Base-by-base conservation (phyloP, 92 coral and sea anemone genomes). In the Zoanthus solanderi region DNA sequence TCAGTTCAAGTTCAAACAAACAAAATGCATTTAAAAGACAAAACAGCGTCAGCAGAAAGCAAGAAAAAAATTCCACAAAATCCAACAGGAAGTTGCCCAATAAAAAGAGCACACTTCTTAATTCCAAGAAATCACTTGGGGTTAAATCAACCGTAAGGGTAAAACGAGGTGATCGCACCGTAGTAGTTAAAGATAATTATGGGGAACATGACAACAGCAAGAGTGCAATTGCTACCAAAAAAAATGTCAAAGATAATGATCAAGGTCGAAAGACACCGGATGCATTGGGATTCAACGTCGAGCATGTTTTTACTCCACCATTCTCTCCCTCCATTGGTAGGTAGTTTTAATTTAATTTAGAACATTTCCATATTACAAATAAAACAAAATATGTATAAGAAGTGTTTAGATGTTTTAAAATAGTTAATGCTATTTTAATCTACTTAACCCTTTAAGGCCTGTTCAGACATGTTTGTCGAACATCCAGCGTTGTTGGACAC, bases 61-160 rank as follows among this genome's bases (percentile, higher is more conserved):
- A 58, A 45, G 46, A 14, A 5, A 30, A 6, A 9, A 71, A 23
- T 5, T 2, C 18, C 15, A 63, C 75, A 28, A 81, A 81, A 45
- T 42, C 60, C 0, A 29, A 58, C 46, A 81, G 18, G 32, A 65
- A 23, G 11, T 45, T 47, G 13, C 45, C 75, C 44, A 45, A 65
- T 52, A 81, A 81, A 45, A 81, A 65, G 63, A 66, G 5, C 75
- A 47, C 74, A 46, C 46, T 12, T 9, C 7, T 11, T 23, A 78
- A 71, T 67, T 52, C 92, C 17, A 92, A 94, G 71, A 94, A 94
- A 79, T 94, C 98, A 1, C 81, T 94, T 37, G 98, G 98, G 17
- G 87, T 92, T 0, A 93, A 91, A 74, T 76, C 79, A 29, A 84
- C 93, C 54, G 83, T 94, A 11, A 78, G 93, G 52, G 79, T 94